phyloP scores from a whole-genome alignment of 2,888 invertebrate genomes.

The Philhelius pedissequus region DNA sequence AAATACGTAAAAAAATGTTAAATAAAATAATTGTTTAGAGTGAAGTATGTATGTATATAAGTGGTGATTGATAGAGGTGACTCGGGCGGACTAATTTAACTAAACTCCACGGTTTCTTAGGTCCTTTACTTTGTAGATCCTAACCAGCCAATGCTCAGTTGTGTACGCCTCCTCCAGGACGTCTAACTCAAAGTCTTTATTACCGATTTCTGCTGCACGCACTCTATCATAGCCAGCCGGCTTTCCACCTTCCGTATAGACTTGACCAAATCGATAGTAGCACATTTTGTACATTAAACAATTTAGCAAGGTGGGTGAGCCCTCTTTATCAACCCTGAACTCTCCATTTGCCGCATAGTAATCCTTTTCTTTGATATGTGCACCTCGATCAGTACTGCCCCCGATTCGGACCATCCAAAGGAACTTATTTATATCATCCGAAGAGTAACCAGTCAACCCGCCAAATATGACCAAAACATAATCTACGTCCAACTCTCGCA shows the following conservation, averaged over 20 bases:
- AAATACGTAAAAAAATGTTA: conserved; percentile 37
- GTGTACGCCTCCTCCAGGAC: conserved; percentile 99
- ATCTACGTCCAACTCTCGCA: conserved; percentile 97
- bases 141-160: conserved; percentile 99
- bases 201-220: conserved; percentile 97
- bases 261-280: conserved; percentile 97
- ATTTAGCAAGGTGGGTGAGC: conserved; percentile 93
- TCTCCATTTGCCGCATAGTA: conserved; percentile 98
- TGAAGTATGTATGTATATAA: conserved; percentile 13
- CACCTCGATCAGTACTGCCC: conserved; percentile 95
- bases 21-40: conserved; percentile 31
- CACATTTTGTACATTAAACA: conserved; percentile 99
- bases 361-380: conserved; percentile 97
- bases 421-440: conserved; percentile 99
- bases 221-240: conserved; percentile 98
- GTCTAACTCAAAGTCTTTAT: conserved; percentile 98
- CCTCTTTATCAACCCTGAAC: conserved; percentile 97
- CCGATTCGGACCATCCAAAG: conserved; percentile 99
- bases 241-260: conserved; percentile 96
- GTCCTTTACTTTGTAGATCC: conserved; percentile 98
- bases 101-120: conserved; percentile 92
- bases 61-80: not conserved
- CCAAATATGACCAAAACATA: conserved; percentile 99
- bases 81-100: conserved; percentile 68
- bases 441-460: conserved; percentile 98